Conservation (phyloP, 2,797 vertebrate genomes). For the Sternotherus odoratus region DNA sequence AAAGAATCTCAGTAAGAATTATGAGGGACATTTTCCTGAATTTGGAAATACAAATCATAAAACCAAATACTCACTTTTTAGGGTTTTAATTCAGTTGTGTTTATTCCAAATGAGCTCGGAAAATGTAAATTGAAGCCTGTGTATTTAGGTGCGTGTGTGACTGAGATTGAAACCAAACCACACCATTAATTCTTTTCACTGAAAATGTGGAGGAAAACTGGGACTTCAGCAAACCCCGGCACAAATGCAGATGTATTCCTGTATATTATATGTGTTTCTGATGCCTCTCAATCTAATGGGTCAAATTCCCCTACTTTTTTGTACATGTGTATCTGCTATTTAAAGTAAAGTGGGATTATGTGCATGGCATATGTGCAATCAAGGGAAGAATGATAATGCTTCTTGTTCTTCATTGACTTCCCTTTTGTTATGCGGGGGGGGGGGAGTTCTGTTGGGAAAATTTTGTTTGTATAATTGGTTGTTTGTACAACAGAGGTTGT, state of each 20-base stretch:
- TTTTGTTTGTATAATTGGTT: neutral
- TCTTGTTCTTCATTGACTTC: neutral
- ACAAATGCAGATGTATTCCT: fast-evolving
- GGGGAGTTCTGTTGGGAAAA: too few relatives aligned
- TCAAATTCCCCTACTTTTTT: neutral
- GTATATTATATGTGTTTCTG: fast-evolving
- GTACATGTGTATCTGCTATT: fast-evolving
- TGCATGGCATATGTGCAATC: neutral
- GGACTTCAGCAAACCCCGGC: neutral
- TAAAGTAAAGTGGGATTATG: fast-evolving
- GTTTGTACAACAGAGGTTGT: neutral
- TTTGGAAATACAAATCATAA: conserved; percentile 60
- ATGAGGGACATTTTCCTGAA: conserved; percentile 53
- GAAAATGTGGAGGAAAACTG: fast-evolving
- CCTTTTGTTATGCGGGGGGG: neutral
- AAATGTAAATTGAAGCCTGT: neutral
- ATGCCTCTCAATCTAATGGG: neutral
- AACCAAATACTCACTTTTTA: conserved; percentile 47
- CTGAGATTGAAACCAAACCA: neutral
- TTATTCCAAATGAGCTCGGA: neutral
- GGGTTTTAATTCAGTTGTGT: neutral
- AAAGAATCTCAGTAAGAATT: conserved; percentile 15
- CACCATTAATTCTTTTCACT: too few relatives aligned
- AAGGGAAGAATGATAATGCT: fast-evolving
- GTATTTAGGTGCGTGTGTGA: fast-evolving